Base-by-base conservation (phyloP, 2,113 vertebrate species). In the Cololabis saira region DNA sequence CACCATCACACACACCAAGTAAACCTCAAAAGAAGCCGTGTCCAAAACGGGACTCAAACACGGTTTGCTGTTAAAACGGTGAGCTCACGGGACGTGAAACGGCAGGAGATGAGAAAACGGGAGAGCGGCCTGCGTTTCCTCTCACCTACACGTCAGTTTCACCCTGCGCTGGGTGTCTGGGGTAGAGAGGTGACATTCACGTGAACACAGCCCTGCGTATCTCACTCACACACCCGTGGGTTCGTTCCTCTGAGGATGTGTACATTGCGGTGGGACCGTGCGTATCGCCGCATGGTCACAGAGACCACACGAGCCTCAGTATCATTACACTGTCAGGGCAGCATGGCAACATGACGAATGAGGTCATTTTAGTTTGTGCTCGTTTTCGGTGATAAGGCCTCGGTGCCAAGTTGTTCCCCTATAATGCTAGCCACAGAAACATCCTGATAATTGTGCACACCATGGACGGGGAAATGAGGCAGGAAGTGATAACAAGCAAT, bases 401-500 rank as follows among this genome's bases (percentile, higher is more conserved):
- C 30, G 30, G 67, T 84, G 56, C 65, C 42, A 55, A 24, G 16
- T 66, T 78, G 62, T 83, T 87, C 76, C 55, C 69, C 61, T 65
- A 24, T 67, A 56, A 67, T 64, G 74, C 75, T 60, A 58, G 65
- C 60, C 70, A 67, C 51, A 71, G 62, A 70, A 78, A 84, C 74
- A 60, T 80, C 52, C 82, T 69, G 78, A 80, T 86, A 76, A 71
- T 80, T 57, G 12, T 62, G 49, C 61, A 70, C 60, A 67, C 74
- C 41, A 16, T 16, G 49, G 47, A 70, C 42, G 44, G 51, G 76
- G 73, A 84, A 84, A 48, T 70, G 57, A 58, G 66, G 48, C 64
- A 67, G 85, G 78, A 91, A 82, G 71, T 79, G 90, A 87, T 90
- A 86, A 81, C 69, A 51, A 62, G 69, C 67, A 67, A 82, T 81